phyloP scores from a whole-genome alignment of 2,113 vertebrate genomes.

The Irena cyanogastra region DNA sequence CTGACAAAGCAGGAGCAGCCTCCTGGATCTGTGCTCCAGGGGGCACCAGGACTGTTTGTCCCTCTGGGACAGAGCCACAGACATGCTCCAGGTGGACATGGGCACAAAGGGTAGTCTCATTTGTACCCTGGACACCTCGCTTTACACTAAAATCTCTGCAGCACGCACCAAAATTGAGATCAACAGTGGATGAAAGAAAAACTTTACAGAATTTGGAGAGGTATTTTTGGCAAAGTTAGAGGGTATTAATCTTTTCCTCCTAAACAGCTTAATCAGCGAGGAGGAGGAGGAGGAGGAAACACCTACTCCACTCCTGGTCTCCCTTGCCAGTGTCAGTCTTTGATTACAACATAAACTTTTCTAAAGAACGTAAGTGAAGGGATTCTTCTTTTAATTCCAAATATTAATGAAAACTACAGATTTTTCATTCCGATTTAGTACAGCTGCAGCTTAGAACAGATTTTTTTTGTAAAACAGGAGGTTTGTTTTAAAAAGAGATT shows the following conservation, averaged over 20 bases:
- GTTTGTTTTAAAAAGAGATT: not conserved
- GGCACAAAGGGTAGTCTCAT: not conserved
- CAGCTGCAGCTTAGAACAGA: not conserved
- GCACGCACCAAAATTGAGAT: not conserved
- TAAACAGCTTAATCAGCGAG: not conserved
- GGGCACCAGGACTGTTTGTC: not conserved
- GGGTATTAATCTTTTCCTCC: not conserved
- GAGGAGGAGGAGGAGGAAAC: not conserved
- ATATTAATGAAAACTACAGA: not conserved
- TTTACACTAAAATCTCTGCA: not conserved
- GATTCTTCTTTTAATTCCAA: not conserved
- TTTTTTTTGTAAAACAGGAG: not conserved
- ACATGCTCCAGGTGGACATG: accelerated
- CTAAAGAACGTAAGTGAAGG: not conserved
- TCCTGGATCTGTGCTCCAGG: not conserved
- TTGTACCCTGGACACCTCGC: accelerated
- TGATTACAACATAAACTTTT: not conserved
- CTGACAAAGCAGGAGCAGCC: not conserved
- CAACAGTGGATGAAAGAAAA: not conserved
- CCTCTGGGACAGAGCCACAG: not conserved
- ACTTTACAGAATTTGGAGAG: not conserved
- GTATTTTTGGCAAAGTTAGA: not conserved
- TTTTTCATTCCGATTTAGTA: not conserved
- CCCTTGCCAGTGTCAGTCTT: not conserved
- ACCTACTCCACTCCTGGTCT: not conserved